phyloP scores from a whole-genome alignment of 2,113 vertebrate species.

The Erinaceus europaeus region DNA sequence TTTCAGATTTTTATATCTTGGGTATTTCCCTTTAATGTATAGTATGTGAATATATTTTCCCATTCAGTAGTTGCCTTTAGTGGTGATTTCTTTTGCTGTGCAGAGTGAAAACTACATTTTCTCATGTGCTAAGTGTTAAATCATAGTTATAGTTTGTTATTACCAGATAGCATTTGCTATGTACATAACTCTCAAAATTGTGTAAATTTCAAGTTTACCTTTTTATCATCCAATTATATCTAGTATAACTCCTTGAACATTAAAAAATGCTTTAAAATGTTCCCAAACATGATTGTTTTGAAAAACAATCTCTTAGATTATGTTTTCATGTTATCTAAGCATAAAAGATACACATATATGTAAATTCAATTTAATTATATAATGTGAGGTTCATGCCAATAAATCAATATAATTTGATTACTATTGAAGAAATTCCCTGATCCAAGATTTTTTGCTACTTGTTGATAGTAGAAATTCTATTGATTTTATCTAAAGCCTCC shows the following conservation, averaged over 20 bases:
- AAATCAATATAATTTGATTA: too few species aligned
- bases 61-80: too few species aligned
- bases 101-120: not conserved
- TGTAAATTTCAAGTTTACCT: not conserved
- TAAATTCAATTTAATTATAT: too few species aligned
- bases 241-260: not conserved
- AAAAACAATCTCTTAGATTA: not conserved
- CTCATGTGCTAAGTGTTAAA: not conserved
- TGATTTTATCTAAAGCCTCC: too few species aligned
- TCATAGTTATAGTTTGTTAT: not conserved
- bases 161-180: not conserved
- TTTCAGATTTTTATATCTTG: too few species aligned
- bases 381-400: too few species aligned
- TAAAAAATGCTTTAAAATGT: not conserved
- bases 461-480: too few species aligned
- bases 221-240: not conserved
- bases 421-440: too few species aligned
- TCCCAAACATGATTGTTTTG: not conserved
- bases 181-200: not conserved
- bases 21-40: too few species aligned
- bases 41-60: too few species aligned
- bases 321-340: not conserved
- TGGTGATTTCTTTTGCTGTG: too few species aligned
- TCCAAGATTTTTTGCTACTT: too few species aligned
- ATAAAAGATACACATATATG: not conserved